Evolutionary conservation across 1,140 invertebrate species (phyloP).

Genomic region (Onthophagus taurus): DNA sequence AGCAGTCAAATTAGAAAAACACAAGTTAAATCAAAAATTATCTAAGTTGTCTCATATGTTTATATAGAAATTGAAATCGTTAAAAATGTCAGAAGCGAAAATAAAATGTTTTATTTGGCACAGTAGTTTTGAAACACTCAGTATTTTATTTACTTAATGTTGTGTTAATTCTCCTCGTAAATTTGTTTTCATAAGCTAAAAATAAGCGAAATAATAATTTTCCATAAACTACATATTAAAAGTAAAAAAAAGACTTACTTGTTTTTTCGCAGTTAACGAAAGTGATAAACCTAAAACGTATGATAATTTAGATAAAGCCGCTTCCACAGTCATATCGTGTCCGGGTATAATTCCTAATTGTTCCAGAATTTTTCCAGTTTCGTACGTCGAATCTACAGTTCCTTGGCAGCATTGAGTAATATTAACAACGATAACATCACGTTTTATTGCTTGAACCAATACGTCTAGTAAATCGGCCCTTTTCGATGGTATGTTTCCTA

Average conservation of each 20-base stretch:
- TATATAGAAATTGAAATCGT: too few relatives aligned
- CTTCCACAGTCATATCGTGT: constrained; percentile 92
- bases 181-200: constrained; percentile 71
- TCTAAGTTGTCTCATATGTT: too few relatives aligned
- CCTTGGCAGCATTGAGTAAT: constrained; percentile 83
- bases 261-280: constrained; percentile 60
- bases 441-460: constrained; percentile 58
- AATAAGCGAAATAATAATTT: constrained; percentile 15
- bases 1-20: too few relatives aligned
- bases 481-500: constrained; percentile 84
- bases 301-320: constrained; percentile 82
- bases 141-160: constrained; percentile 1
- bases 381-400: constrained; percentile 65
- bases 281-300: constrained; percentile 66
- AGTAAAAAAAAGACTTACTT: constrained; percentile 36
- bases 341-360: constrained; percentile 75
- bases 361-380: constrained; percentile 55
- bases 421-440: constrained; percentile 86
- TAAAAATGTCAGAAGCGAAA: too few relatives aligned
- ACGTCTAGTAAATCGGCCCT: constrained; percentile 71
- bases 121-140: too few relatives aligned
- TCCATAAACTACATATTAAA: constrained; percentile 6
- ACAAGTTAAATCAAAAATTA: too few relatives aligned
- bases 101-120: too few relatives aligned
- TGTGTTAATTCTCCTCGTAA: constrained; percentile 57